Percentiles rank a stretch among this genome's conserved stretches.
Conservation (phyloP, 2,888 invertebrate species). For the Cerastis rubricosa region DNA sequence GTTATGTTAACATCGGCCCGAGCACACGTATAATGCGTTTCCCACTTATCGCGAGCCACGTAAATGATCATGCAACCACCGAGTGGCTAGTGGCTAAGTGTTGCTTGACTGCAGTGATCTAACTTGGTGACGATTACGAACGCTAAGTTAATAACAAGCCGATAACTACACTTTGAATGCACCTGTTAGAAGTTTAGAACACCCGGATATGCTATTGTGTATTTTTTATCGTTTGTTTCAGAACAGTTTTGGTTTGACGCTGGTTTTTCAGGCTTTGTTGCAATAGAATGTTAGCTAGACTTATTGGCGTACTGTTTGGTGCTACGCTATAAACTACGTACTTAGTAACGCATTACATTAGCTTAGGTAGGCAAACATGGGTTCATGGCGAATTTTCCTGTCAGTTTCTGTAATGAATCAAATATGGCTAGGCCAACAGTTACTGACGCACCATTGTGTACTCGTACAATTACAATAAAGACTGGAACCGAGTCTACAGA, state of each 20-base stretch:
- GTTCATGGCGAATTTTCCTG: not conserved
- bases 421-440: constrained; percentile 5
- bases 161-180: constrained; percentile 38
- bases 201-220: constrained; percentile 26
- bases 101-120: constrained; percentile 60
- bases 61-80: constrained; percentile 62
- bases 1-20: constrained; percentile 55
- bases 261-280: not conserved
- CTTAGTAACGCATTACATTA: not conserved
- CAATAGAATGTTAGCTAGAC: no score
- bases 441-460: constrained; percentile 1
- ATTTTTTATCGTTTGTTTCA: constrained; percentile 10
- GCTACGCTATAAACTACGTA: not conserved
- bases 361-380: not conserved
- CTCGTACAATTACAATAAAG: constrained; percentile 24
- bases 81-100: constrained; percentile 30
- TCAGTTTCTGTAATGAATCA: constrained; percentile 5
- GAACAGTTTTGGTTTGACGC: not conserved
- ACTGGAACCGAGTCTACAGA: constrained; percentile 16
- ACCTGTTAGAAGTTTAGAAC: constrained; percentile 2
- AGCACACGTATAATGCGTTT: constrained; percentile 54
- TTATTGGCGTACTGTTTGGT: not conserved
- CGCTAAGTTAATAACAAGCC: constrained; percentile 23
- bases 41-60: constrained; percentile 60
- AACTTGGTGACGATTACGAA: constrained; percentile 52